These are phyloP conservation scores for Rotaria magnacalcarata DNA, from an alignment of 2,888 invertebrate species.

Conservation along the genomic window DNA sequence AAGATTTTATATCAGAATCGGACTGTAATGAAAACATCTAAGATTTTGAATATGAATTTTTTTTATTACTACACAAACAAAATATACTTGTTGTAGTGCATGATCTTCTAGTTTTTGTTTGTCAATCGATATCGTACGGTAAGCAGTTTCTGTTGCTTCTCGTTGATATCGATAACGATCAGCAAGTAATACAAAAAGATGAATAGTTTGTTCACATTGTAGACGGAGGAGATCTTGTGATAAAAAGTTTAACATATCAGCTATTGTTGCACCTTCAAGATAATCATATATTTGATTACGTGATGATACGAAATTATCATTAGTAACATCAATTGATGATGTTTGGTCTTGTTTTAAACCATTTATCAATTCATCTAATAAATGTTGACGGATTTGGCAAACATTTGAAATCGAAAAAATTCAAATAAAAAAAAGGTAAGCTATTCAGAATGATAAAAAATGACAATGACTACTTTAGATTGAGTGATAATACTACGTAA, in stretches of 20 bases:
- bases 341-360: neutral
- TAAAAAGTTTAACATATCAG: slow-evolving; percentile 9
- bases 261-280: slow-evolving; percentile 23
- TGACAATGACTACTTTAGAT: neutral
- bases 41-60: neutral
- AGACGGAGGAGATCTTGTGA: neutral
- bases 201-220: neutral
- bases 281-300: slow-evolving; percentile 3
- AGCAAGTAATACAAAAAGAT: slow-evolving; percentile 6
- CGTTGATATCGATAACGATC: neutral
- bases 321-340: neutral
- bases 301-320: neutral
- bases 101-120: neutral
- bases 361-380: neutral
- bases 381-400: neutral
- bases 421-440: neutral
- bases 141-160: neutral
- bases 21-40: neutral
- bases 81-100: neutral
- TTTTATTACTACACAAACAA: neutral
- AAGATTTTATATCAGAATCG: neutral
- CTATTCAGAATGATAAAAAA: neutral
- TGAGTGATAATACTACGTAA: neutral
- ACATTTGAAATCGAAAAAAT: neutral
- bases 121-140: neutral